Percentiles rank a stretch among this genome's conserved stretches.
These are phyloP conservation scores for Synanthedon myopaeformis DNA, from an alignment of 2,888 invertebrate genomes.

Conservation along the genomic window DNA sequence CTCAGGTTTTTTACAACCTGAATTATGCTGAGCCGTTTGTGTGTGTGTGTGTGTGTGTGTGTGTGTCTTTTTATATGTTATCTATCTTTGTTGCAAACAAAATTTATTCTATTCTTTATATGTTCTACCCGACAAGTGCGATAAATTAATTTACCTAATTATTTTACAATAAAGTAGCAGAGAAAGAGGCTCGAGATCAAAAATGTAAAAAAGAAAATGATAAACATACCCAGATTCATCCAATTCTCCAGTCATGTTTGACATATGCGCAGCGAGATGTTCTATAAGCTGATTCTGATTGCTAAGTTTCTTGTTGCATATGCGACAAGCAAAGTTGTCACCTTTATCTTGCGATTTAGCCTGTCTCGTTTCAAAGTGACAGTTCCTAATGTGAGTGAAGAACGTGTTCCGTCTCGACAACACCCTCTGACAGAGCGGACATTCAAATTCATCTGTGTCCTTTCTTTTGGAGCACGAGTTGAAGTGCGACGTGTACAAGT, in stretches of 20 bases:
- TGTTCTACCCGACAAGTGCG: too few species aligned
- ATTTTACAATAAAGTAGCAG: neutral
- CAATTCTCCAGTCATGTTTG: constrained; percentile 23
- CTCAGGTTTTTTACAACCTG: too few species aligned
- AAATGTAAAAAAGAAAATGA: neutral
- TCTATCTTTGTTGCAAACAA: too few species aligned
- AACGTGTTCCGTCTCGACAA: constrained; percentile 30
- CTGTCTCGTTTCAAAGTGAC: constrained; percentile 28
- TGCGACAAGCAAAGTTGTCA: constrained; percentile 37
- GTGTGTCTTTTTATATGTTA: too few species aligned
- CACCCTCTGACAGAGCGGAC: constrained; percentile 40
- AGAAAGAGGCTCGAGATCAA: neutral
- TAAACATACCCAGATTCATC: constrained; percentile 36
- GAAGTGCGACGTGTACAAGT: constrained; percentile 39
- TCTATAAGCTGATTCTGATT: constrained; percentile 45
- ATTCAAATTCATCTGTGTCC: constrained; percentile 23
- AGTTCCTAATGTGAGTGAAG: constrained; percentile 35
- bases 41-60: too few species aligned
- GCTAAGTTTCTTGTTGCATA: constrained; percentile 42
- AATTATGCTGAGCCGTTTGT: too few species aligned
- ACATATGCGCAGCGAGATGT: constrained; percentile 55
- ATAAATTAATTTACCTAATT: too few species aligned
- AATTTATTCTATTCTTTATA: too few species aligned
- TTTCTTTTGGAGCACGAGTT: constrained; percentile 31
- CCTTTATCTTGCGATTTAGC: constrained; percentile 5